phyloP scores from a whole-genome alignment of 2,888 invertebrate genomes.

The Seira sanloemensis region DNA sequence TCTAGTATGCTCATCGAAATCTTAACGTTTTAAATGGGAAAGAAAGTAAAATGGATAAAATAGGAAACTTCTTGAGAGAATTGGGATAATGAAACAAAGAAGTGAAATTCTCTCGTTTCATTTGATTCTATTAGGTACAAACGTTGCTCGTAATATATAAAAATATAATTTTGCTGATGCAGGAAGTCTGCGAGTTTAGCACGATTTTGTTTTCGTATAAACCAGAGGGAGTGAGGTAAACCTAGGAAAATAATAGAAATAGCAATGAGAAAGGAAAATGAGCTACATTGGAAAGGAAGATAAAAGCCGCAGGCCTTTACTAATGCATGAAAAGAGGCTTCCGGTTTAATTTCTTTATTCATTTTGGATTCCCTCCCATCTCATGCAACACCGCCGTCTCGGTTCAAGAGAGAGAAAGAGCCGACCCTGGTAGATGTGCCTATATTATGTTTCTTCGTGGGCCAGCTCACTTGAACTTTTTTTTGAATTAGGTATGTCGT shows the following conservation, averaged over 20 bases:
- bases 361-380: neutral
- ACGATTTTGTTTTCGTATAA: neutral
- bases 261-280: slow-evolving; percentile 23
- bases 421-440: too few relatives aligned
- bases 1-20: neutral
- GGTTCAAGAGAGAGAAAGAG: too few relatives aligned
- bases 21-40: neutral
- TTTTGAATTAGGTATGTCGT: too few relatives aligned
- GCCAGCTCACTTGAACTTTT: too few relatives aligned
- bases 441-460: too few relatives aligned
- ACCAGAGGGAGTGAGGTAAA: neutral
- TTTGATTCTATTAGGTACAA: slow-evolving; percentile 12
- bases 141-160: neutral
- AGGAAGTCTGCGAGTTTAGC: neutral
- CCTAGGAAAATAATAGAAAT: neutral
- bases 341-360: slow-evolving; percentile 48
- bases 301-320: slow-evolving; percentile 27
- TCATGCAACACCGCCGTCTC: neutral
- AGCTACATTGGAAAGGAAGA: slow-evolving; percentile 13
- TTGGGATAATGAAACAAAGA: slow-evolving; percentile 20
- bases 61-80: slow-evolving; percentile 9
- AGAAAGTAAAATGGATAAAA: slow-evolving; percentile 11
- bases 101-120: slow-evolving; percentile 18
- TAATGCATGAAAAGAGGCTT: slow-evolving; percentile 26
- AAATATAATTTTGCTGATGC: slow-evolving; percentile 7